A percentile compares a stretch with the other conserved stretches of the same genome.
Evolutionary conservation across 2,888 invertebrate genomes (phyloP).

Genomic region (Eurois occulta): DNA sequence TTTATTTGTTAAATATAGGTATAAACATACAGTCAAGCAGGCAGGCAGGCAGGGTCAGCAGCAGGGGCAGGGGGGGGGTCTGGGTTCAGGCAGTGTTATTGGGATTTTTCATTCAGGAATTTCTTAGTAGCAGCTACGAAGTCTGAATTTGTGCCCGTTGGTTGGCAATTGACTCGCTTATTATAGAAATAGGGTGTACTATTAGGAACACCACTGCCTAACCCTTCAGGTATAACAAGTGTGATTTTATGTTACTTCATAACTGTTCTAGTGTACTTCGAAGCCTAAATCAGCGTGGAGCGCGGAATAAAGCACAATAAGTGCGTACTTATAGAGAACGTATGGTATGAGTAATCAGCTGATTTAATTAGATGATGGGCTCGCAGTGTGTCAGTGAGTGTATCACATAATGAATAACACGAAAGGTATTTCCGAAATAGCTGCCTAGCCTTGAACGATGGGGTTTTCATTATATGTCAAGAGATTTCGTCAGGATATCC

Average conservation of each 20-base stretch:
- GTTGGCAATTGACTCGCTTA: too few relatives aligned
- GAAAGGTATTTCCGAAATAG: conserved; percentile 31
- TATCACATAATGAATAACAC: conserved; percentile 24
- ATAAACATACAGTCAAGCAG: too few relatives aligned
- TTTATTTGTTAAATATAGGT: too few relatives aligned
- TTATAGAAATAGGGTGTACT: too few relatives aligned
- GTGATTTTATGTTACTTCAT: neutral
- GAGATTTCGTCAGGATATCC: neutral
- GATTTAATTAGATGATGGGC: conserved; percentile 43
- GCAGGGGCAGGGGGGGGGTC: too few relatives aligned
- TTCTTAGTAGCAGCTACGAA: too few relatives aligned
- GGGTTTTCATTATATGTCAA: neutral
- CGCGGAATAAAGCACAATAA: conserved; percentile 1
- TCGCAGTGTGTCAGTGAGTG: conserved; percentile 36
- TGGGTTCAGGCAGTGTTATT: neutral
- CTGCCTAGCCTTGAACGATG: conserved; percentile 25
- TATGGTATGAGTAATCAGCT: conserved; percentile 37
- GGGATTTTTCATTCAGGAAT: too few relatives aligned
- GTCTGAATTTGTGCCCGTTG: too few relatives aligned
- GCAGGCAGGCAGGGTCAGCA: too few relatives aligned
- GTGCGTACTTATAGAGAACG: neutral
- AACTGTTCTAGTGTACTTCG: neutral
- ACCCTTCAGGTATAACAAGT: too few relatives aligned
- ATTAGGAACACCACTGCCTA: too few relatives aligned
- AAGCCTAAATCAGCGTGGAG: neutral